A percentile compares a stretch with the other conserved stretches of the same genome.
Evolutionary conservation across 1,140 invertebrate species (phyloP).

Genomic region (Neotoxoptera formosana): DNA sequence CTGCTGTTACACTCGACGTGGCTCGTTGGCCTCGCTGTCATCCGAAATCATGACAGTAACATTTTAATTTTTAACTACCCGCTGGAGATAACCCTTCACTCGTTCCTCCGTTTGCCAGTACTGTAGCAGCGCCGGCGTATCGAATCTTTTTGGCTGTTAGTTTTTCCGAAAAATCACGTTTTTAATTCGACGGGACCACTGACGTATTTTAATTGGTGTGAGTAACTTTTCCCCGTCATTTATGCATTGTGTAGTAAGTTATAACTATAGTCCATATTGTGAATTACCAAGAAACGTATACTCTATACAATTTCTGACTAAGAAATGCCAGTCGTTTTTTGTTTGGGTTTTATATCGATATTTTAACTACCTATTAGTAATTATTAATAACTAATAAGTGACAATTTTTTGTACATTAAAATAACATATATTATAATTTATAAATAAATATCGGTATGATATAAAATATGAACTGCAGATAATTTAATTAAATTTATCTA

Average conservation of each 20-base stretch:
- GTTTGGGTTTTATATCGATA: neutral
- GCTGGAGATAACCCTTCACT: constrained; percentile 44
- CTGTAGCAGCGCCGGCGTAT: neutral
- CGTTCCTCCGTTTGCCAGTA: neutral
- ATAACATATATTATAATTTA: too few relatives aligned
- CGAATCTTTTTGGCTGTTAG: constrained; percentile 1
- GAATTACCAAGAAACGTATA: neutral
- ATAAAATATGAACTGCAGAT: neutral
- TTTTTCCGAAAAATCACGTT: constrained; percentile 44
- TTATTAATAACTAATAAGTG: neutral
- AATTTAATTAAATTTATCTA: too few relatives aligned
- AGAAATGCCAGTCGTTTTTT: neutral
- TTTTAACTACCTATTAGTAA: neutral
- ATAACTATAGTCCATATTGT: neutral
- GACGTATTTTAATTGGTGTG: neutral
- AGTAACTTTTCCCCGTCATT: neutral
- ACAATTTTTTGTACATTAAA: neutral
- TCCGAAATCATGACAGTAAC: constrained; percentile 58
- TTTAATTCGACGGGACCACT: constrained; percentile 43
- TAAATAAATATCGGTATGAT: too few relatives aligned
- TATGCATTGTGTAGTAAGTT: neutral
- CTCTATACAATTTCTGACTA: neutral
- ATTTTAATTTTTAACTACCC: constrained; percentile 57
- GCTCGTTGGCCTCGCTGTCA: constrained; percentile 56
- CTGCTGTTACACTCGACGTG: constrained; percentile 19